Evolutionary conservation across 2,113 vertebrate genomes (phyloP), one percentile per base, ranked within the genome.

Genomic region (Neomonachus schauinslandi): DNA sequence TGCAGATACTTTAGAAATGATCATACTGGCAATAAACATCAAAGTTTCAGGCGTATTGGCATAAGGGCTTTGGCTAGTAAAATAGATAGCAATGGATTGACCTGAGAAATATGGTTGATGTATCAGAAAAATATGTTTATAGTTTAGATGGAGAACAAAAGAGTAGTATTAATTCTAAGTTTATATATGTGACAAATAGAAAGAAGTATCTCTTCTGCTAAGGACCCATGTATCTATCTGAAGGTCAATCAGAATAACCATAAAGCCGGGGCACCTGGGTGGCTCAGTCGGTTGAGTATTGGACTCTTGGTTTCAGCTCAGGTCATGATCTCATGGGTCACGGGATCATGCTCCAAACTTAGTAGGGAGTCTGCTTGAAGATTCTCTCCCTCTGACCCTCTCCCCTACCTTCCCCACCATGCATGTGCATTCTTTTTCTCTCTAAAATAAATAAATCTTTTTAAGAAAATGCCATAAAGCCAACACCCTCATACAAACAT

Each of bases 1-100:
- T 71, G 7, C 8, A 85, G 63, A 39, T n/a, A 79, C 49, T 89
- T 97, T 85, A 72, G 24, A 97, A 93, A 84, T 65, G 55, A 80
- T 84, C 18, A 39, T 39, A 13, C 8, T 46, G 28, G 39, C 53
- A 77, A 71, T 85, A 92, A 83, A 95, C 42, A 83, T 59, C 55
- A 55, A 53, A 69, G 2, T 80, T 95, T 72, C 12, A 85, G 53
- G 15, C 5, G 36, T 39, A 46, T 26, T n/a, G 19, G 46, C 12
- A 74, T 72, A 93, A 63, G 6, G 5, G 4, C 22, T 67, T 82
- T 67, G 11, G 13, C 16, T 65, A 63, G n/a, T 14, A 82, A 86
- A 87, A 53, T 0, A 59, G 31, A 69, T 12, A 92, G 14, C 22
- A 81, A 86, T 59, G 74, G 19, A 57, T 4, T 80, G 33, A 1